phyloP scores from a whole-genome alignment of 2,113 vertebrate species.

The Tetrao urogallus region DNA sequence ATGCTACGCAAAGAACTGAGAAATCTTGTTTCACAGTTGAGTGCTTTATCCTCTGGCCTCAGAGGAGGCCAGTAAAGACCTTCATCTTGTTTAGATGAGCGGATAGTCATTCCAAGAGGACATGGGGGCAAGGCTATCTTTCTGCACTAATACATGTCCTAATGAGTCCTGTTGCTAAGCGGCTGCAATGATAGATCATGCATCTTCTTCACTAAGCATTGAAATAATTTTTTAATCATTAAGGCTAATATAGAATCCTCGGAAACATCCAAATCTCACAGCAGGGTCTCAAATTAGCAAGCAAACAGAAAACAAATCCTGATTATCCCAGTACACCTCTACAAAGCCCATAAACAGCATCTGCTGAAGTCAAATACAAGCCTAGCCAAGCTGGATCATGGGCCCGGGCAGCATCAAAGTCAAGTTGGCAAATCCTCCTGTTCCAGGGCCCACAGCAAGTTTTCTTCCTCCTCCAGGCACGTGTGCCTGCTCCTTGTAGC shows the following conservation, averaged over 20 bases:
- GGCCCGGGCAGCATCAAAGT: neutral
- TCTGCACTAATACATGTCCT: conserved; percentile 12
- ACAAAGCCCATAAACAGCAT: conserved; percentile 25
- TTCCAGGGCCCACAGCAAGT: neutral
- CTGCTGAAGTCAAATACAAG: neutral
- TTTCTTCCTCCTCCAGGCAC: neutral
- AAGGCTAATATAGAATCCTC: conserved; percentile 57
- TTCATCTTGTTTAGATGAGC: conserved; percentile 62
- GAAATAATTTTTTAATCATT: conserved; percentile 70
- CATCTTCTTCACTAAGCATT: conserved; percentile 51
- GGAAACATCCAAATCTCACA: conserved; percentile 60
- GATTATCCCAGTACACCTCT: conserved; percentile 50
- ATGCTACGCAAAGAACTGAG: conserved; percentile 26
- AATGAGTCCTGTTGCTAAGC: conserved; percentile 56
- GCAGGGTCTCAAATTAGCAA: conserved; percentile 55
- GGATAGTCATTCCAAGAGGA: conserved; percentile 21
- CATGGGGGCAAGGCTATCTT: conserved; percentile 14
- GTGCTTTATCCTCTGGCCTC: conserved; percentile 52
- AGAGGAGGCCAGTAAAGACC: conserved; percentile 35
- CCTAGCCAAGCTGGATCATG: neutral
- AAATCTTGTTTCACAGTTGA: conserved; percentile 61
- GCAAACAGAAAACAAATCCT: conserved; percentile 70
- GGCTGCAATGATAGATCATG: conserved; percentile 32
- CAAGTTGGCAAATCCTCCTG: neutral
- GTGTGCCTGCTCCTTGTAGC: neutral